Base-by-base conservation (phyloP, 2,797 vertebrate genomes). In the Enteromius fasciolatus region DNA sequence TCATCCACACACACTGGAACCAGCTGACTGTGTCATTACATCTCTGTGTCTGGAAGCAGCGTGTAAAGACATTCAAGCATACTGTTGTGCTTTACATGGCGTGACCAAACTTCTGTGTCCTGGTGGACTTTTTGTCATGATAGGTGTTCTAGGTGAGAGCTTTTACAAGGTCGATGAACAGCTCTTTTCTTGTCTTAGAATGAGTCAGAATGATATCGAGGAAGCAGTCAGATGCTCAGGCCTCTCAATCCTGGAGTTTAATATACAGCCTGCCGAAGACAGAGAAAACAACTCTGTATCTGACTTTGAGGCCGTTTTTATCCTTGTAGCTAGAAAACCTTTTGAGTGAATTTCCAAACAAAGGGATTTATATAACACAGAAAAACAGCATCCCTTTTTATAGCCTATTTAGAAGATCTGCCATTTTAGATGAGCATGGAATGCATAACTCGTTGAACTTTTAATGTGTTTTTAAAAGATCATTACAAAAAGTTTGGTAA, bases 21-120 rank as follows among this genome's bases (percentile, higher is more conserved):
- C 1, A 0, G 93, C 90, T 1, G 90, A 93, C 76, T 92, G 92
- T 41, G 50, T 91, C 52, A 85, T 93, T n/a, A 91, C 90, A 33
- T 86, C 85, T 0, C 82, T 92, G 46, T 94, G 92, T 77, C 86
- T 93, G 54, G 91, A 91, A 7, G 88, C 89, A 0, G 92, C 92
- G n/a, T 92, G 91, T 85, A 88, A 90, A 1, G 90, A 91, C 83
- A 75, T 81, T 5, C 73, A 76, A 2, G 75, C 41, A 36, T 93
- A 91, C 86, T 23, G 41, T 15, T 0, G 9, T 0, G 90, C 90
- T 1, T 83, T 94, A 14, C 80, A 31, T 83, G 90, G 91, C 50
- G 76, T 93, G 5, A 8, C 86, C 63, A 83, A 85, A 14, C 83
- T 93, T 63, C 88, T 95, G 36, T 89, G 88, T 81, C 89, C 86